Evolutionary conservation across 2,113 vertebrate species (phyloP).

Genomic region (Eclectus roratus): DNA sequence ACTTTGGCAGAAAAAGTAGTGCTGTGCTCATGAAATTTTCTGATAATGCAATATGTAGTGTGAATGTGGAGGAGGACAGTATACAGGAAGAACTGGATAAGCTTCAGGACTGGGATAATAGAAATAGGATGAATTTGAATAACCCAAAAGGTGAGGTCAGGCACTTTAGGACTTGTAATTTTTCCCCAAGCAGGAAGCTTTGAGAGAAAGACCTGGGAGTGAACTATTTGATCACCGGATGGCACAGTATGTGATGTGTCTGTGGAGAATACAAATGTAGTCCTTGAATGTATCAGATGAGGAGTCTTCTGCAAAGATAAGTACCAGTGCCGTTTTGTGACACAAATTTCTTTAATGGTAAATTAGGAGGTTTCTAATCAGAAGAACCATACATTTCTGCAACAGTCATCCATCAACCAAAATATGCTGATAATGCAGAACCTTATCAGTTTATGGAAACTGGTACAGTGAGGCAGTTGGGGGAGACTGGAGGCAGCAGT

Average conservation of each 20-base stretch:
- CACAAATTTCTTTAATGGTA: neutral
- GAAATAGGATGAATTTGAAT: constrained; percentile 38
- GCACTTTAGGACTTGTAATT: neutral
- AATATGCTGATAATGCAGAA: neutral
- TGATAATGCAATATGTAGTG: constrained; percentile 68
- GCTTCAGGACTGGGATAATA: constrained; percentile 38
- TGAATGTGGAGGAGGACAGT: constrained; percentile 60
- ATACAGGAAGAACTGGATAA: constrained; percentile 45
- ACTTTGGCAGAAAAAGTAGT: constrained; percentile 57
- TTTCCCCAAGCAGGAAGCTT: neutral
- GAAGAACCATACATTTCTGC: neutral
- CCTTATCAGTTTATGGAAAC: neutral
- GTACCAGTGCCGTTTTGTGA: neutral
- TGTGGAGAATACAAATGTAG: neutral
- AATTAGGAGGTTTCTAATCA: neutral
- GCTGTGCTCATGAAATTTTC: constrained; percentile 49
- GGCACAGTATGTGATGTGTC: neutral
- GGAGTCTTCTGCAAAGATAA: neutral
- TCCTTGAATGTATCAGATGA: neutral
- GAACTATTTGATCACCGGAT: neutral
- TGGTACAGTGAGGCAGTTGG: neutral
- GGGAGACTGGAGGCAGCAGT: neutral
- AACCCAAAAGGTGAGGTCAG: constrained; percentile 43
- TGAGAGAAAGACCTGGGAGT: neutral
- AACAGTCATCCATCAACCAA: neutral